phyloP scores from a whole-genome alignment of 2,797 vertebrate genomes.

The Acanthopagrus latus region DNA sequence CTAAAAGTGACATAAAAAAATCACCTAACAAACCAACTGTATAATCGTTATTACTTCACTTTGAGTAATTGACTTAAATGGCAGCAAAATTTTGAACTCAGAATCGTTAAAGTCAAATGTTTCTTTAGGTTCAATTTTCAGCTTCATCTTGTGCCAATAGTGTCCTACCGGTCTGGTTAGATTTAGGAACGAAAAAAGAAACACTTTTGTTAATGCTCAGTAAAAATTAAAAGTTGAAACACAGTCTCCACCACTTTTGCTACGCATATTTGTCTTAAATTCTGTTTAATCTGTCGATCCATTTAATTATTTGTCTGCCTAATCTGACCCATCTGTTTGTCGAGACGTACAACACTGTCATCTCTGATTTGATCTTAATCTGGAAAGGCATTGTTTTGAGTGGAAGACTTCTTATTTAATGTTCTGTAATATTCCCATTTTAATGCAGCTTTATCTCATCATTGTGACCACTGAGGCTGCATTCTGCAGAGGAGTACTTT shows the following conservation, averaged over 20 bases:
- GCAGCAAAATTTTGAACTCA: too few relatives aligned
- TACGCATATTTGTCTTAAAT: too few relatives aligned
- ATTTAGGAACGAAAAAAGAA: too few relatives aligned
- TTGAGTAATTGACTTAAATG: neutral
- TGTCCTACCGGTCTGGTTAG: too few relatives aligned
- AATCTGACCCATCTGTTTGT: neutral
- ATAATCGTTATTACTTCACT: neutral
- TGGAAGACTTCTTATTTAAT: constrained; percentile 3
- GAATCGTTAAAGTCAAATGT: too few relatives aligned
- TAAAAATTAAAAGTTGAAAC: too few relatives aligned
- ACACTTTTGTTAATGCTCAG: too few relatives aligned
- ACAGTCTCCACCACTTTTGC: too few relatives aligned
- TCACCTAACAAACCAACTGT: neutral
- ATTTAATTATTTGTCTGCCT: neutral
- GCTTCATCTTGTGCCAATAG: too few relatives aligned
- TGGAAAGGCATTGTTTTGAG: neutral
- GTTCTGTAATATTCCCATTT: neutral
- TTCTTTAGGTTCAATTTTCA: too few relatives aligned
- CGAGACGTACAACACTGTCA: too few relatives aligned
- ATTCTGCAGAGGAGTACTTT: constrained; percentile 7
- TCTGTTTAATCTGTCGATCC: neutral
- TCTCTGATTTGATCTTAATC: neutral
- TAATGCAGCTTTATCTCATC: neutral
- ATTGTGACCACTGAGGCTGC: constrained; percentile 1
- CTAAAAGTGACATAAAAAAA: neutral